Conservation (phyloP, 2,797 vertebrate species). For the Pseudochirops cupreus region DNA sequence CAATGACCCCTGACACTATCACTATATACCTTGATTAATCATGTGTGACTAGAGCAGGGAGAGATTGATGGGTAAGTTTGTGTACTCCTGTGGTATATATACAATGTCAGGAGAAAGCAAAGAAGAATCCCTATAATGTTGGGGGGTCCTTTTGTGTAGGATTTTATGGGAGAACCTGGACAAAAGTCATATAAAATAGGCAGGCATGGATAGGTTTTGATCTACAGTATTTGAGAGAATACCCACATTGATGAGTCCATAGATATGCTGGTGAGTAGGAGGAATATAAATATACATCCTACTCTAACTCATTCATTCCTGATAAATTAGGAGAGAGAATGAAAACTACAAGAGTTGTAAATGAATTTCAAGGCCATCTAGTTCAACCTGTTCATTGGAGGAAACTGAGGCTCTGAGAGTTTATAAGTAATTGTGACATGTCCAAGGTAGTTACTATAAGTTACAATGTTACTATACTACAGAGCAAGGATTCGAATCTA, state of each 20-base stretch:
- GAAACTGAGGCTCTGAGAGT: not conserved
- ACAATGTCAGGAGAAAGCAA: not conserved
- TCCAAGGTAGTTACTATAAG: not conserved
- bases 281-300: not conserved
- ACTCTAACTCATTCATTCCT: not conserved
- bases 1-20: conserved; percentile 1
- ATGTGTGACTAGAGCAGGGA: not conserved
- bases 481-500: not conserved
- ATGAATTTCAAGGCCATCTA: not conserved
- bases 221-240: not conserved
- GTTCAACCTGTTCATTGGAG: not conserved
- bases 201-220: not conserved
- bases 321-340: not conserved
- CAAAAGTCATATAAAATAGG: not conserved
- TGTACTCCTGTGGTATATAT: not conserved
- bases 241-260: not conserved
- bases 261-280: not conserved
- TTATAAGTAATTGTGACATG: not conserved
- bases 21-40: not conserved
- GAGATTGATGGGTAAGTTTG: not conserved
- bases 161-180: not conserved
- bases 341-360: not conserved
- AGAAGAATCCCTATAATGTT: not conserved
- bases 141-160: not conserved
- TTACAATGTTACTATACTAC: too few relatives aligned